phyloP scores from a whole-genome alignment of 2,888 invertebrate species.

The Tromatobia lineatoria region DNA sequence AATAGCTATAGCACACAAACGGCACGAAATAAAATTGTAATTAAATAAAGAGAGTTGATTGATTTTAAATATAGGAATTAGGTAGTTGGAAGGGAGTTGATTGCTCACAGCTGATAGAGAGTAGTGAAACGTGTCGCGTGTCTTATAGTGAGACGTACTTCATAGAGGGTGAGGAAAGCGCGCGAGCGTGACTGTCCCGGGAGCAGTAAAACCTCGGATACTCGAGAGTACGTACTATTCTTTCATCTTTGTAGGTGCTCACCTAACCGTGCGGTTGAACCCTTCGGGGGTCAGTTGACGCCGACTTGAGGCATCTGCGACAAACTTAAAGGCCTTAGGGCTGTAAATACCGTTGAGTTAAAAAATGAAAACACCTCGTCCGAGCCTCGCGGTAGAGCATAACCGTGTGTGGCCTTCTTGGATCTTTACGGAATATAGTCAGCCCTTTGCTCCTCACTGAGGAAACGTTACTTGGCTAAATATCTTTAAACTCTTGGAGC shows the following conservation, averaged over 20 bases:
- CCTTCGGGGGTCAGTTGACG: conserved; percentile 68
- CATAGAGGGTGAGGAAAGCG: conserved; percentile 37
- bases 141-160: too few relatives aligned
- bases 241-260: conserved; percentile 80
- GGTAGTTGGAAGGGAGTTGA: too few relatives aligned
- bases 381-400: conserved; percentile 22
- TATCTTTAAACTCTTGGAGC: background rate
- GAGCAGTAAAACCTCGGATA: conserved; percentile 76
- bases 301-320: conserved; percentile 24
- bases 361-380: conserved; percentile 20
- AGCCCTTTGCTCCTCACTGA: background rate
- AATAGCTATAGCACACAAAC: too few relatives aligned
- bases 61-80: too few relatives aligned
- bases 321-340: conserved; percentile 57
- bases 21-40: too few relatives aligned
- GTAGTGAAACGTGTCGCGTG: too few relatives aligned
- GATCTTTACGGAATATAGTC: conserved; percentile 18
- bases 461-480: background rate
- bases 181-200: conserved; percentile 80
- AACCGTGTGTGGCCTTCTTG: conserved; percentile 44
- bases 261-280: conserved; percentile 71
- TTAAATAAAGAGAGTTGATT: too few relatives aligned
- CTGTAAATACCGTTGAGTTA: conserved; percentile 40
- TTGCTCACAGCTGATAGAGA: too few relatives aligned
- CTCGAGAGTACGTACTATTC: conserved; percentile 73